Evolutionary conservation across 2,888 invertebrate genomes (phyloP).

Genomic region (Lasioglossum villosulum): DNA sequence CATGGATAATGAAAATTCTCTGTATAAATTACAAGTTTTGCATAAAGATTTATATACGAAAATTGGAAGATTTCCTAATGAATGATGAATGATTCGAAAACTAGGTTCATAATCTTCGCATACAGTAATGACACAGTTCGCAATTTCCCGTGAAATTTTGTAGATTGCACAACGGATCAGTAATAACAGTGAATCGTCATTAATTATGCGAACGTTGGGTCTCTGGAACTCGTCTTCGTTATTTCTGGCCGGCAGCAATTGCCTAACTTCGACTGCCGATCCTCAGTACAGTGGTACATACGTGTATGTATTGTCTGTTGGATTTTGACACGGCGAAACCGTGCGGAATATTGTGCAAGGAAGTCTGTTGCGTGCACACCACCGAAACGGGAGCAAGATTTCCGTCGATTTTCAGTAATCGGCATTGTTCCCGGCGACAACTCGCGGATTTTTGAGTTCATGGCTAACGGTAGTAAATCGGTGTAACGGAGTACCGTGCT

Average conservation of each 20-base stretch:
- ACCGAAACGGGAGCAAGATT: conserved; percentile 48
- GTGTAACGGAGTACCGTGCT: conserved; percentile 30
- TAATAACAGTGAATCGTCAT: conserved; percentile 16
- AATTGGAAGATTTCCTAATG: conserved; percentile 1
- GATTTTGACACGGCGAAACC: conserved; percentile 34
- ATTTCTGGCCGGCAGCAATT: conserved; percentile 2
- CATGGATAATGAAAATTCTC: neutral
- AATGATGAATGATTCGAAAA: neutral
- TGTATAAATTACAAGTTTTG: neutral
- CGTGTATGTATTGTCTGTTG: neutral
- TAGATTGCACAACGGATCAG: conserved; percentile 13
- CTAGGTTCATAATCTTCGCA: neutral
- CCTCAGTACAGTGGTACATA: neutral
- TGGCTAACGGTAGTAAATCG: conserved; percentile 53
- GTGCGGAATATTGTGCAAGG: conserved; percentile 40
- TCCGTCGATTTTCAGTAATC: conserved; percentile 59
- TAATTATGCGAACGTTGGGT: conserved; percentile 33
- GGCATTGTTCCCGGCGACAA: conserved; percentile 36
- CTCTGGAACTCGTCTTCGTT: conserved; percentile 7
- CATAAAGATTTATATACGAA: neutral
- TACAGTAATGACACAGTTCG: conserved; percentile 17
- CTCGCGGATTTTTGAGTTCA: conserved; percentile 30
- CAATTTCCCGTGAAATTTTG: conserved; percentile 29
- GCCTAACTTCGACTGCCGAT: conserved; percentile 10
- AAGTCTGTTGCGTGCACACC: conserved; percentile 52